These are phyloP conservation scores for Physella acuta DNA, from an alignment of 1,140 invertebrate genomes.

Conservation along the genomic window DNA sequence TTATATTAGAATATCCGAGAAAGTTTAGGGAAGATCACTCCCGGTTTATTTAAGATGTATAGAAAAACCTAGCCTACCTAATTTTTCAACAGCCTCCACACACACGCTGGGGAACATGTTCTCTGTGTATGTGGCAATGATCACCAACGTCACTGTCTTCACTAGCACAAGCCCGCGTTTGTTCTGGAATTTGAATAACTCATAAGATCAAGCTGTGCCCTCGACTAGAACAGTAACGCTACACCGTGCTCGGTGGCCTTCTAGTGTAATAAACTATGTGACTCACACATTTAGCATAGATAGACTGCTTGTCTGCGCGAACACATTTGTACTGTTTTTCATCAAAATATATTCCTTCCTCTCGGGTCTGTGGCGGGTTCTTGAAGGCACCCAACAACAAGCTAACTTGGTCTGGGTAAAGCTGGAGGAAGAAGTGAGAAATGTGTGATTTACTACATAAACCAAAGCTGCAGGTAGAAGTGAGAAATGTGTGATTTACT, in stretches of 20 bases:
- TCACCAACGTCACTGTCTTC: constrained; percentile 48
- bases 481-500: too few species aligned
- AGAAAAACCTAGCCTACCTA: too few species aligned
- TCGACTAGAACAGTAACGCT: too few species aligned
- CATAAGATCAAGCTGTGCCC: too few species aligned
- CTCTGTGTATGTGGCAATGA: constrained; percentile 56
- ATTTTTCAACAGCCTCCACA: constrained; percentile 60
- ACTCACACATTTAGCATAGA: constrained; percentile 60
- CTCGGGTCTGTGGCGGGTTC: constrained; percentile 55
- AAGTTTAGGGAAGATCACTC: too few species aligned
- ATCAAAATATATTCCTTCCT: constrained; percentile 58
- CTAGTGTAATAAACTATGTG: too few species aligned
- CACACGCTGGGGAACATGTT: constrained; percentile 60
- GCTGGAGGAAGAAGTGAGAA: constrained; percentile 41
- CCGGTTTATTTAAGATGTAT: too few species aligned
- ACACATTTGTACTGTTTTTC: constrained; percentile 57
- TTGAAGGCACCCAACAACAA: constrained; percentile 57
- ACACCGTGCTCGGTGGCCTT: too few species aligned
- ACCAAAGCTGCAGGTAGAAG: neutral
- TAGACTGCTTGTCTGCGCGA: constrained; percentile 57
- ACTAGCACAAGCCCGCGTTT: constrained; percentile 56
- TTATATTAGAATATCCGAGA: too few species aligned
- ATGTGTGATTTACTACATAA: too few species aligned
- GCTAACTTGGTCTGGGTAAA: constrained; percentile 54
- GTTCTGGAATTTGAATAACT: constrained; percentile 39